Evolutionary conservation across 2,113 vertebrate genomes (phyloP), one percentile per base, ranked within the genome.

Genomic region (Nothoprocta perdicaria): DNA sequence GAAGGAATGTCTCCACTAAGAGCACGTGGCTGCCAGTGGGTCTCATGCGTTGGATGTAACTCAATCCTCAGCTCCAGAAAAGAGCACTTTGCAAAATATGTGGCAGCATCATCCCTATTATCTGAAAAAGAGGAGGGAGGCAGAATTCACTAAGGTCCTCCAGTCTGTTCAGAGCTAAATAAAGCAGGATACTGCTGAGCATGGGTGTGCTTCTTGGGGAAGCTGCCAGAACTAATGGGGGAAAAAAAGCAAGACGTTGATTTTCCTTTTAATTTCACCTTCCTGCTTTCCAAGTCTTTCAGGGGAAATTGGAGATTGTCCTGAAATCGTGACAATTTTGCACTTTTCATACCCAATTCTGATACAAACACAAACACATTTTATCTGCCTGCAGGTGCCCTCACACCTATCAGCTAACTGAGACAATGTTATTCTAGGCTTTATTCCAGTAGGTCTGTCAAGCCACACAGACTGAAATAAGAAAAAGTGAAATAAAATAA

Each of bases 111-210:
- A 46, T 35, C 78, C 41, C 61, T 86, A 93, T 91, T 88, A 82
- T 78, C 85, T 88, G 88, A 91, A 90, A 95, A 93, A 84, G 81
- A 74, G 87, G 75, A 92, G 91, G 86, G 76, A 93, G 68, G 53
- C 80, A 87, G 76, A 86, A 79, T 41, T 68, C 71, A 53, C 24
- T 73, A 63, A 96, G 89, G 94, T 93, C 91, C 91, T 92, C 58
- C 95, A 95, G 92, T 94, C 92, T 95, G 93, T 95, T 96, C 89
- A 52, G 92, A 93, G 92, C 95, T 95, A 91, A 96, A 92, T 92
- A 96, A 95, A 93, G 95, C 95, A 81, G 57, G 92, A 85, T 94
- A 61, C 95, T 96, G 77, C 89, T 96, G 93, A 94, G 94, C 55
- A 94, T 72, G 67, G 76, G 78, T 79, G 69, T 27, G 61, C 87